Evolutionary conservation across 1,140 invertebrate genomes (phyloP).

Genomic region (Megalopta genalis): DNA sequence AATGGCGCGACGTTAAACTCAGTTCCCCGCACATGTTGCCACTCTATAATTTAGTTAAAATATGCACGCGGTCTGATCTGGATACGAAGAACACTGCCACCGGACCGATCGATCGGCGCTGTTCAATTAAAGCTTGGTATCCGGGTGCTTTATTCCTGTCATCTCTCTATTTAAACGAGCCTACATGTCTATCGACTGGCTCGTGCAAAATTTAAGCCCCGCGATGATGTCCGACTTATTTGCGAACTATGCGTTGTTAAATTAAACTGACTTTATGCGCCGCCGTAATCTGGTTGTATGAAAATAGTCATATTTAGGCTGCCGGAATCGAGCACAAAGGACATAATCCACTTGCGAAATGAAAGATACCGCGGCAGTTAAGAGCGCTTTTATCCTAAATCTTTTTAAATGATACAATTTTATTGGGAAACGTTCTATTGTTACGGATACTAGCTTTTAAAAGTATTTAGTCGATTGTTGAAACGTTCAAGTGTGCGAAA

Average conservation of each 20-base stretch:
- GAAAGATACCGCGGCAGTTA: too few relatives aligned
- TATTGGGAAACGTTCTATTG: too few relatives aligned
- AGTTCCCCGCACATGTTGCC: conserved; percentile 21
- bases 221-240: neutral
- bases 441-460: too few relatives aligned
- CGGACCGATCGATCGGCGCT: conserved; percentile 3
- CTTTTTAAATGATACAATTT: too few relatives aligned
- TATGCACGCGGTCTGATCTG: conserved; percentile 28
- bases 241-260: neutral
- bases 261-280: neutral
- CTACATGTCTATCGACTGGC: neutral
- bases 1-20: conserved; percentile 10
- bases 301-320: too few relatives aligned
- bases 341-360: too few relatives aligned
- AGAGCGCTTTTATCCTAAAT: too few relatives aligned
- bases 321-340: too few relatives aligned
- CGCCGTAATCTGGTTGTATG: too few relatives aligned
- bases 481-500: too few relatives aligned
- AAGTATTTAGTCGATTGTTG: too few relatives aligned
- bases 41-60: conserved; percentile 32
- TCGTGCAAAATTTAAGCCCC: neutral
- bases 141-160: neutral
- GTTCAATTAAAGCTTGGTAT: conserved; percentile 11
- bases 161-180: neutral
- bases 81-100: neutral